Base-by-base conservation (phyloP, 2,888 invertebrate species). In the Malthinus seriepunctatus region DNA sequence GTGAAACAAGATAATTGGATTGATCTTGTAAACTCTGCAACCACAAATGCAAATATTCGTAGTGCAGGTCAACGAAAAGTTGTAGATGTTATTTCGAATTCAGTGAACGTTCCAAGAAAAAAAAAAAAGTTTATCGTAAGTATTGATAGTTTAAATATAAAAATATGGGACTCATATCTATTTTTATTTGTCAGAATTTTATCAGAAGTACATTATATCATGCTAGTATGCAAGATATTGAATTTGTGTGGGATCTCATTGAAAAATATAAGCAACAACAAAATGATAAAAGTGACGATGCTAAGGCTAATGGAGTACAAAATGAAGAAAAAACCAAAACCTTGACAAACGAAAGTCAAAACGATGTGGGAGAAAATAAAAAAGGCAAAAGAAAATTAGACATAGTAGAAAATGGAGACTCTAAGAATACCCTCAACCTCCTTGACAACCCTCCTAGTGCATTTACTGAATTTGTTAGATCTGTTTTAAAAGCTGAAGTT, bases 1-100 rank as follows among this genome's bases (percentile, higher is more conserved):
- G 85, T 83, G 64, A 95, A 95, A 73, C 96, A 96, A 76, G 88
- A 88, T 71, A 85, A 85, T 47, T 96, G 95, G 95, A 81, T 88
- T 10, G 86, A 88, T 72, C 83, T 87, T 76, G 83, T 93, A 9
- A 85, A 87, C 57, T 81, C 83, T 14, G 86, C 89, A 4, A 76
- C 90, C 11, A 83, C 85, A 32, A 84, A 83, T 63, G 82, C 84
- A 38, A 74, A 76, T 32, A 79, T 79, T 68, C 78, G 88, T 15
- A 82, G 85, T 3, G 80, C 81, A 0, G 80, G 83, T 39, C 55
- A 51, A 12, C 32, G 38, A 51, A 2, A 14, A 10, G 35, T 61
- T 6, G 38, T 56, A 8, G 11, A 45, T 8, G 11, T 50, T 23
- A 45, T 62, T n/a, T 33, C 52, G 7, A 48, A 34, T 46, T 44